Conservation (phyloP, 2,113 vertebrate genomes). For the Tragelaphus scriptus region DNA sequence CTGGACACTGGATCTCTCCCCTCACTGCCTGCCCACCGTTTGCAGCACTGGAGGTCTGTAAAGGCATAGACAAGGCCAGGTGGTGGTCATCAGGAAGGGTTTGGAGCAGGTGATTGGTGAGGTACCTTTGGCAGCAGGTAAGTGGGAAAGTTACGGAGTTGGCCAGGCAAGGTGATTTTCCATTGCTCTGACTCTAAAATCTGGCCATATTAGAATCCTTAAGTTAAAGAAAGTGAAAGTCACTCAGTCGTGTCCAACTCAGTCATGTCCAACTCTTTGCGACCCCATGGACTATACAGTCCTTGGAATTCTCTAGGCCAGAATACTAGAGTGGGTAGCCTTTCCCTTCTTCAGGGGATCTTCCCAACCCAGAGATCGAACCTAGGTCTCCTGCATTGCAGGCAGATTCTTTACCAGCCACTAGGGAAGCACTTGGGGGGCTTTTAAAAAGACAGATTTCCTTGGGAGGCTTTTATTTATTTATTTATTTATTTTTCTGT, state of each 20-base stretch:
- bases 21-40: neutral
- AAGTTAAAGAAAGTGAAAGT: neutral
- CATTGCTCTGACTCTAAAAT: neutral
- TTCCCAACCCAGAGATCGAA: neutral
- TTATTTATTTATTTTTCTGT: too few species aligned
- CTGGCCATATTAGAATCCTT: neutral
- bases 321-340: neutral
- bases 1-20: neutral
- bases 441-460: neutral
- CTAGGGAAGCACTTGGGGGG: neutral
- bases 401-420: neutral
- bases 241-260: neutral
- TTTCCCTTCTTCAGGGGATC: neutral
- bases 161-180: neutral
- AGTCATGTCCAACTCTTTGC: neutral
- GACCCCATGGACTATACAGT: neutral
- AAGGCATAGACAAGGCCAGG: neutral
- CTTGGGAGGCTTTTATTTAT: neutral
- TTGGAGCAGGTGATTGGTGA: neutral
- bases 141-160: neutral
- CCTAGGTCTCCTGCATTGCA: neutral
- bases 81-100: neutral
- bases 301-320: neutral
- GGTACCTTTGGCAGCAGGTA: neutral
- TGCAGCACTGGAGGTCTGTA: neutral